phyloP scores from a whole-genome alignment of 1,140 invertebrate genomes.

The Metopolophium dirhodum region DNA sequence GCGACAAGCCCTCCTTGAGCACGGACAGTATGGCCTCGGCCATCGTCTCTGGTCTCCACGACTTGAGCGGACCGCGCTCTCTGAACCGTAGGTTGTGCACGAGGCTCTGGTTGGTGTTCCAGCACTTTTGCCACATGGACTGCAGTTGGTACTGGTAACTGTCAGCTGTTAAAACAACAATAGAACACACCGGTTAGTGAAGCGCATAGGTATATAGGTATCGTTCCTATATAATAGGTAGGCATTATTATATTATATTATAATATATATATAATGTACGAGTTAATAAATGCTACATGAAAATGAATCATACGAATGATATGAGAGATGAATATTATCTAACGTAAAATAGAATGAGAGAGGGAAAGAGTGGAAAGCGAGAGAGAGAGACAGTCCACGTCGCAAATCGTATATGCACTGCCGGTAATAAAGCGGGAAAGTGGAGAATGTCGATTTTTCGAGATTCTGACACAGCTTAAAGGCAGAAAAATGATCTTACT shows the following conservation, averaged over 20 bases:
- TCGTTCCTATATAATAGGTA: background rate
- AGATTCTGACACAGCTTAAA: background rate
- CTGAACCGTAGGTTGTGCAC: conserved; percentile 87
- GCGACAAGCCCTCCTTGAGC: conserved; percentile 84
- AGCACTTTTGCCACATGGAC: conserved; percentile 93
- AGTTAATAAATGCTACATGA: background rate
- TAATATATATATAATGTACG: background rate
- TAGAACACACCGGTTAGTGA: background rate
- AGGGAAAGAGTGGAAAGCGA: no score
- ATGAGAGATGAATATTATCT: background rate
- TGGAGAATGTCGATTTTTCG: background rate
- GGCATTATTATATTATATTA: background rate
- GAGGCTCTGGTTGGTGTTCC: conserved; percentile 87
- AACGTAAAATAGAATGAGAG: background rate
- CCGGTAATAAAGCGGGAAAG: no score
- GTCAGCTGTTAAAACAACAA: conserved; percentile 71
- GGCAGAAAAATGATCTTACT: background rate
- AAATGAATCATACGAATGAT: background rate
- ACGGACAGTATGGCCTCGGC: conserved; percentile 91
- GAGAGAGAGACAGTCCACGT: no score
- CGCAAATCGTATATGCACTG: no score
- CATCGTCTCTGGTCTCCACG: conserved; percentile 92
- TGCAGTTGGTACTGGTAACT: conserved; percentile 93
- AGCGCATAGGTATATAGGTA: background rate
- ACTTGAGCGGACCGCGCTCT: conserved; percentile 89